Percentiles rank a stretch among this genome's conserved stretches.
phyloP scores from a whole-genome alignment of 1,140 invertebrate genomes.

The Gonatopus flavifemur region DNA sequence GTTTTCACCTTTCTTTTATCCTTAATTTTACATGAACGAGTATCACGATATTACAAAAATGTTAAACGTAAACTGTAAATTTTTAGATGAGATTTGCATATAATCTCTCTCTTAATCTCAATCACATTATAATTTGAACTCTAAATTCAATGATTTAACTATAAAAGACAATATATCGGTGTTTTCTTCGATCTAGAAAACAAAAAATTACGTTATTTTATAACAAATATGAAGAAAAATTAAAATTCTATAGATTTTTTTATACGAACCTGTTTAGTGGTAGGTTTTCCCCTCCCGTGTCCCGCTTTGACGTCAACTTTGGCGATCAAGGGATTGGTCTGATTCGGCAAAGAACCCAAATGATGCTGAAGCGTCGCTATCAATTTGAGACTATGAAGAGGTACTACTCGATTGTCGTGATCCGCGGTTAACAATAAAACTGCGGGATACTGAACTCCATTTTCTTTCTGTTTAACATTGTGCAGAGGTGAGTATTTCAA shows the following conservation, averaged over 20 bases:
- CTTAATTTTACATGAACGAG: no score
- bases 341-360: constrained; percentile 64
- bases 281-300: constrained; percentile 95
- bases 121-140: constrained; percentile 61
- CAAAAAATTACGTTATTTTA: constrained; percentile 22
- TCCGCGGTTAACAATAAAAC: constrained; percentile 91
- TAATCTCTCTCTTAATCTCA: no score
- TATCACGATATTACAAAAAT: no score
- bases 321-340: constrained; percentile 88
- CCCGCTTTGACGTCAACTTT: constrained; percentile 93
- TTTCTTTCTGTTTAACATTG: constrained; percentile 76
- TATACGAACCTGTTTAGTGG: constrained; percentile 78
- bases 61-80: no score
- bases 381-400: constrained; percentile 93
- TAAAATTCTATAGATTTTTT: constrained; percentile 11
- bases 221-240: constrained; percentile 9
- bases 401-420: constrained; percentile 97
- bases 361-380: constrained; percentile 87
- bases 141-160: constrained; percentile 71
- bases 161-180: constrained; percentile 88
- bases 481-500: constrained; percentile 94
- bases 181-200: constrained; percentile 83
- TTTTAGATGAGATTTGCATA: no score
- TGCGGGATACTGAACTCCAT: constrained; percentile 80
- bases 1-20: no score